phyloP scores from a whole-genome alignment of 2,113 vertebrate species.

The Tetraodon nigroviridis region DNA sequence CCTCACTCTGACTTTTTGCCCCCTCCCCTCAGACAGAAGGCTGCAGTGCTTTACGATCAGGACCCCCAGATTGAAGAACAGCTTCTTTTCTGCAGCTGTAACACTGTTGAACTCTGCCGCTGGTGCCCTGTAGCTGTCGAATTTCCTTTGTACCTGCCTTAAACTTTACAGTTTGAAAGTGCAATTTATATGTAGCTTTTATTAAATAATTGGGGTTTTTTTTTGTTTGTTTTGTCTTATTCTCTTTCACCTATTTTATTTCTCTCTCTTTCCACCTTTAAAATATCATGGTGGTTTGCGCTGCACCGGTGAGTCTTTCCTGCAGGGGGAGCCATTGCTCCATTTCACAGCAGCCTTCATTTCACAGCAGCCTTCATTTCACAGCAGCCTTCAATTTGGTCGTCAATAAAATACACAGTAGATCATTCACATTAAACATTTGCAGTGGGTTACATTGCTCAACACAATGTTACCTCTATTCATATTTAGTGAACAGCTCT shows the following conservation, averaged over 20 bases:
- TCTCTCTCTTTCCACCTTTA: conserved; percentile 8
- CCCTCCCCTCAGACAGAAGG: too few species aligned
- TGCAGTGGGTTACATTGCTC: conserved; percentile 20
- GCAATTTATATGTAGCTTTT: conserved; percentile 1
- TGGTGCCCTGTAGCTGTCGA: too few species aligned
- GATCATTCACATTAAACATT: conserved; percentile 6
- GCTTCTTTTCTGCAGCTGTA: too few species aligned
- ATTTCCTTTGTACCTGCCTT: too few species aligned
- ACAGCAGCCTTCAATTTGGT: background rate
- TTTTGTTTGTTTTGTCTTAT: too few species aligned
- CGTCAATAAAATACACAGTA: conserved; percentile 9
- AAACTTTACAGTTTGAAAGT: too few species aligned
- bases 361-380: conserved; percentile 5
- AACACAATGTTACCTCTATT: background rate
- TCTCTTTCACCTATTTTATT: too few species aligned
- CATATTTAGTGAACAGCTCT: conserved; percentile 8
- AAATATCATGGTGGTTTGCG: background rate
- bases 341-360: conserved; percentile 17
- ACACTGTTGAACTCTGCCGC: too few species aligned
- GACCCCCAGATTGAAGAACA: too few species aligned
- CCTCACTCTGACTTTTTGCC: too few species aligned
- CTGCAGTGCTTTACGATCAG: too few species aligned
- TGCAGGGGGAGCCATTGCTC: conserved; percentile 65
- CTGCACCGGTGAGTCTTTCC: conserved; percentile 8
- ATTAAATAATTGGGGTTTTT: conserved; percentile 33